Percentiles rank a stretch among this genome's conserved stretches.
phyloP scores from a whole-genome alignment of 2,113 vertebrate genomes.

The Pterocles gutturalis region DNA sequence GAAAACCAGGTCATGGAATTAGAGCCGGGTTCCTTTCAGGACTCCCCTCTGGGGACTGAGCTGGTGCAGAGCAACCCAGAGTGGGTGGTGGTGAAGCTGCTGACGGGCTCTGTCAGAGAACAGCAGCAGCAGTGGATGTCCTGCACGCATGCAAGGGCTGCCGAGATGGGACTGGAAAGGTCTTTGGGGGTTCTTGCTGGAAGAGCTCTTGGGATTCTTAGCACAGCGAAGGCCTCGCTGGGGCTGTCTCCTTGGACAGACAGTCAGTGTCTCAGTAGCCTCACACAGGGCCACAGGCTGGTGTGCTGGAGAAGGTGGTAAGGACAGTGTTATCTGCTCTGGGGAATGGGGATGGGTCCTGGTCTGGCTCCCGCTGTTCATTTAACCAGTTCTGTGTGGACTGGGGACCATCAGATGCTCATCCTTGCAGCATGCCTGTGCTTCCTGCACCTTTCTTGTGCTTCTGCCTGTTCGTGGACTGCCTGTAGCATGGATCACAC shows the following conservation, averaged over 20 bases:
- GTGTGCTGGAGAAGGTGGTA: neutral
- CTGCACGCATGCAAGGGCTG: neutral
- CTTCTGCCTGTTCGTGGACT: neutral
- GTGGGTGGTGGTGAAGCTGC: neutral
- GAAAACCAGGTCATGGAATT: neutral
- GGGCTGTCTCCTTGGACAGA: neutral
- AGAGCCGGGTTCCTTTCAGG: neutral
- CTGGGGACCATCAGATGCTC: rapidly evolving
- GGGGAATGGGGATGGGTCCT: neutral
- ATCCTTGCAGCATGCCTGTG: neutral
- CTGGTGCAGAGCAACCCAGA: neutral
- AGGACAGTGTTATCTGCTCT: neutral
- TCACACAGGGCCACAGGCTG: neutral
- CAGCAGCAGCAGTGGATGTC: neutral
- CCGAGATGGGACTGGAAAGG: neutral
- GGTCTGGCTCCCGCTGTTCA: rapidly evolving
- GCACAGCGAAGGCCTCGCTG: neutral
- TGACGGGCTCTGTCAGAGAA: neutral
- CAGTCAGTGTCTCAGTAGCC: neutral
- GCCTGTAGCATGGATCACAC: neutral
- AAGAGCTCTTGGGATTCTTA: neutral
- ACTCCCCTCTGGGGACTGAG: neutral
- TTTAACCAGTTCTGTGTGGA: neutral
- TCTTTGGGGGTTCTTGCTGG: neutral
- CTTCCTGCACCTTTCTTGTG: neutral